Percentiles rank a stretch among this genome's conserved stretches.
These are phyloP conservation scores for Drosophila sproati DNA, from an alignment of 1,140 invertebrate species.

Conservation along the genomic window DNA sequence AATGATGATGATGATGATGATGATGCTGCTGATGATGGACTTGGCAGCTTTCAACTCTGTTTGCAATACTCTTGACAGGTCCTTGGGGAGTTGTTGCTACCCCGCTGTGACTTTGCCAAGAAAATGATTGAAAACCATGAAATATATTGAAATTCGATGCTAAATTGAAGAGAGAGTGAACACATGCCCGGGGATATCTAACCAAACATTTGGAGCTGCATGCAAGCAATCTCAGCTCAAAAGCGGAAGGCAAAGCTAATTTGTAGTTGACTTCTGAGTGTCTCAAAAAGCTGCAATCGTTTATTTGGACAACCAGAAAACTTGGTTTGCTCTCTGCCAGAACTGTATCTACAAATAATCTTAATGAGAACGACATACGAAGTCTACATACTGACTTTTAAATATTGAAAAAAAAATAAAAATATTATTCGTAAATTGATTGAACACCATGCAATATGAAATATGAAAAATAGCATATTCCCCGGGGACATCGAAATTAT, in stretches of 20 bases:
- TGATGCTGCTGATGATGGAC: slow-evolving; percentile 52
- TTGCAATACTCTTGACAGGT: slow-evolving; percentile 72
- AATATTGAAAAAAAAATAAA: too few relatives aligned
- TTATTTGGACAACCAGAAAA: neutral
- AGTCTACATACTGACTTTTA: too few relatives aligned
- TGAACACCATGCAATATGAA: too few relatives aligned
- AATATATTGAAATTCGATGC: slow-evolving; percentile 81
- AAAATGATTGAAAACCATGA: slow-evolving; percentile 82
- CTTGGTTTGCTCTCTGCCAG: neutral
- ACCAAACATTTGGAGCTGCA: neutral
- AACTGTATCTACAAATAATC: neutral
- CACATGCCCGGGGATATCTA: slow-evolving; percentile 1
- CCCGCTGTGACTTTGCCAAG: slow-evolving; percentile 58
- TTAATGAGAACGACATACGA: neutral
- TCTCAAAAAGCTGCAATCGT: neutral
- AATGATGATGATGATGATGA: slow-evolving; percentile 10
- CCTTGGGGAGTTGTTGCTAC: slow-evolving; percentile 55
- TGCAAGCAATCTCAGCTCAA: slow-evolving; percentile 9
- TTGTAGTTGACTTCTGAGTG: neutral
- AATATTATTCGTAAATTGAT: too few relatives aligned
- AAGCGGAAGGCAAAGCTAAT: slow-evolving; percentile 9
- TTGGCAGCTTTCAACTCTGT: slow-evolving; percentile 46
- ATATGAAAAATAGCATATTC: too few relatives aligned
- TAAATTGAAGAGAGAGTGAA: slow-evolving; percentile 25
- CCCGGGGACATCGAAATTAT: too few relatives aligned